Percentiles rank a stretch among this genome's conserved stretches.
These are phyloP conservation scores for Paramisgurnus dabryanus DNA, from an alignment of 2,113 vertebrate genomes.

Conservation along the genomic window DNA sequence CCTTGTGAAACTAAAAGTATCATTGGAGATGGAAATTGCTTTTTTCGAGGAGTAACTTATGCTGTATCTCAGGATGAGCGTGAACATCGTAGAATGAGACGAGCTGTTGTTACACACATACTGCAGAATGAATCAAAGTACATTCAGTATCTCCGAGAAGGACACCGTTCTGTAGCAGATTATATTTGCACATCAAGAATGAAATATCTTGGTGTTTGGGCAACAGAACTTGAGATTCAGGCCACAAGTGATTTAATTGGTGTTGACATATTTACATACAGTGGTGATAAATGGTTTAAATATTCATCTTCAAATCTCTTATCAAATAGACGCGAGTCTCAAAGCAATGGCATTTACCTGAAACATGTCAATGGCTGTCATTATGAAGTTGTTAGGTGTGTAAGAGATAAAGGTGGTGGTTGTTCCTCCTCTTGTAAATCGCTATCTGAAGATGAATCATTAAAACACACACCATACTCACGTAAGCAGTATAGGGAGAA, in stretches of 20 bases:
- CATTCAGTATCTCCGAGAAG: background rate
- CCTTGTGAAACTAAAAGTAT: background rate
- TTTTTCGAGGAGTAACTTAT: background rate
- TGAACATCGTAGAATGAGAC: background rate
- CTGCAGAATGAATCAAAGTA: background rate
- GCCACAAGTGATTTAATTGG: constrained; percentile 2
- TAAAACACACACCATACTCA: accelerated
- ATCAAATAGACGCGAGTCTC: background rate
- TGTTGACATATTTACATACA: constrained; percentile 29
- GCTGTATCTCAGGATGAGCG: background rate
- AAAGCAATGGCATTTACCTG: background rate
- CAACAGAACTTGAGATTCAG: constrained; percentile 22
- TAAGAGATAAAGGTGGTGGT: accelerated
- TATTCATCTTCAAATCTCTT: background rate
- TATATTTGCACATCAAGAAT: constrained; percentile 1
- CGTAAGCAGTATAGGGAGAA: background rate
- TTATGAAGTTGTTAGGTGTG: background rate
- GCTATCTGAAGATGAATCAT: background rate
- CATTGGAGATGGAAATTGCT: background rate
- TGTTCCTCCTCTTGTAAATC: background rate
- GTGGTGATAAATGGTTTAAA: constrained; percentile 5
- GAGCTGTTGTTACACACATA: background rate
- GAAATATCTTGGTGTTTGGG: background rate
- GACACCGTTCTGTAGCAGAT: background rate
- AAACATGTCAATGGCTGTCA: constrained; percentile 1